Conservation (phyloP, 2,888 invertebrate species). For the Sabellastarte sp. region DNA sequence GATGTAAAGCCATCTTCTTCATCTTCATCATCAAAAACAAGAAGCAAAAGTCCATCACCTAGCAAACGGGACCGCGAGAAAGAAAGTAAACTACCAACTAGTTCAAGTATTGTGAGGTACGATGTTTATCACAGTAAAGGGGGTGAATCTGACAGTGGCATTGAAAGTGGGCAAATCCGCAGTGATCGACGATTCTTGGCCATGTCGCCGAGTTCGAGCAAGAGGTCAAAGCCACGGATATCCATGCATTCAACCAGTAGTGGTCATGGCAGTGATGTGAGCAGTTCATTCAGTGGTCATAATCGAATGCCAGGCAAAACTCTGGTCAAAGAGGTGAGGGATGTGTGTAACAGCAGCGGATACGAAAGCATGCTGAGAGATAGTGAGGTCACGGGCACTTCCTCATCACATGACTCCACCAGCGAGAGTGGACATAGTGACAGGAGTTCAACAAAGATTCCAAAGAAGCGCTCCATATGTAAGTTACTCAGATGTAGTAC, state of each 20-base stretch:
- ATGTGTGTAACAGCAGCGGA: constrained; percentile 63
- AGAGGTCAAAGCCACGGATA: constrained; percentile 56
- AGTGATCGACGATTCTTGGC: constrained; percentile 35
- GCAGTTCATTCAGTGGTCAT: constrained; percentile 46
- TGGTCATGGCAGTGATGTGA: constrained; percentile 57
- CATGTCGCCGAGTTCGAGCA: constrained; percentile 59
- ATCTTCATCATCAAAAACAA: constrained; percentile 1
- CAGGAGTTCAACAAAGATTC: constrained; percentile 30
- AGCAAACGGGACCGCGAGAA: constrained; percentile 40
- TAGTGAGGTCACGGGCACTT: constrained; percentile 79
- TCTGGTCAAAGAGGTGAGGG: constrained; percentile 6
- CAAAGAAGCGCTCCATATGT: constrained; percentile 45
- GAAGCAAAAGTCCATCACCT: constrained; percentile 22
- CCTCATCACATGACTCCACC: constrained; percentile 66
- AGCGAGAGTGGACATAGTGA: constrained; percentile 50
- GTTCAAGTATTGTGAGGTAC: constrained; percentile 1
- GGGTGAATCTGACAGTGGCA: constrained; percentile 51
- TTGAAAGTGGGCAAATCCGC: constrained; percentile 51
- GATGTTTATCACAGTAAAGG: constrained; percentile 8
- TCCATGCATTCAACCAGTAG: constrained; percentile 56
- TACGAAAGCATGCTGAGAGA: constrained; percentile 88
- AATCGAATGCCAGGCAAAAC: background rate
- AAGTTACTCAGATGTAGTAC: no score
- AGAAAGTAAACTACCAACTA: constrained; percentile 28
- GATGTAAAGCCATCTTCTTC: background rate